phyloP scores from a whole-genome alignment of 2,797 vertebrate species.

The Babyrousa celebensis region DNA sequence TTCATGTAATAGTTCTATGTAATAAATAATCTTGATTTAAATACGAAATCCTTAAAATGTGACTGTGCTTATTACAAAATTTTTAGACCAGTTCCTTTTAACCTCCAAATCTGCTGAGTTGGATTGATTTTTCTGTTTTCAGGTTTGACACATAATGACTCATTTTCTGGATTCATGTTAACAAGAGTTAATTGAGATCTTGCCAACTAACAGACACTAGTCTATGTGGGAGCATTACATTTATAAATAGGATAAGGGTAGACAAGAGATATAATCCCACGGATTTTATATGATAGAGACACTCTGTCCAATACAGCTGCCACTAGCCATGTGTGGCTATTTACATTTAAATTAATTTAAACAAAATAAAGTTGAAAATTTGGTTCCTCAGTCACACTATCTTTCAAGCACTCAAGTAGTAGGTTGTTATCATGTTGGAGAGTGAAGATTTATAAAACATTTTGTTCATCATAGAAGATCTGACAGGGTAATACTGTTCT shows the following conservation, averaged over 20 bases:
- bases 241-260: background rate
- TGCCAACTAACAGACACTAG: background rate
- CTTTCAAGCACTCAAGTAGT: background rate
- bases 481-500: background rate
- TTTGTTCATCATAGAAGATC: background rate
- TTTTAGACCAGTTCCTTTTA: background rate
- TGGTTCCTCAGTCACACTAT: background rate
- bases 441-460: background rate
- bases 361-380: background rate
- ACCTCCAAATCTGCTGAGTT: background rate
- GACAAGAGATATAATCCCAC: background rate
- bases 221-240: background rate
- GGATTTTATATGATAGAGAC: background rate
- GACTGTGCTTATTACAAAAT: background rate
- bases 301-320: too few species aligned
- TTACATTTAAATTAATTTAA: constrained; percentile 34
- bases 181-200: background rate
- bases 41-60: background rate
- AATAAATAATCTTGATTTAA: background rate
- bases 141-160: background rate
- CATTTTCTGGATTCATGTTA: background rate
- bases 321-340: background rate
- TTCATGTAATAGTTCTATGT: background rate
- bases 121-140: background rate
- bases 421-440: background rate